Evolutionary conservation across 2,797 vertebrate genomes (phyloP), one percentile per base, ranked within the genome.

Genomic region (Bradypodion ventrale): DNA sequence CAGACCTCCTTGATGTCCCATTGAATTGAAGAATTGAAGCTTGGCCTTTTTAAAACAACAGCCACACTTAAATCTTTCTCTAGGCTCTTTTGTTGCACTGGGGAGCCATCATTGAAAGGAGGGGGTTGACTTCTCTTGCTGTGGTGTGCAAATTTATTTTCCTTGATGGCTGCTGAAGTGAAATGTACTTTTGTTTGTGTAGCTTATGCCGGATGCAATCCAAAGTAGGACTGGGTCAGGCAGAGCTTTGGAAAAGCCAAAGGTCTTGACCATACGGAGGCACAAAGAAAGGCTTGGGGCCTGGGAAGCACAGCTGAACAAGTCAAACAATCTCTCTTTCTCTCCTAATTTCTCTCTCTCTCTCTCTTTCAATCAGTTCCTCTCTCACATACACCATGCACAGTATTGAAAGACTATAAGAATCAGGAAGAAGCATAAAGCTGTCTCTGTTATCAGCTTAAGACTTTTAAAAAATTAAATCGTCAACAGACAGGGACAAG

Each of bases 11-110:
- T 93, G 87, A 92, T 85, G 89, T 92, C 88, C 85, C 83, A 84
- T 49, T 93, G 82, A 90, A 91, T 93, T 93, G 75, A 95, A 93
- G 92, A 88, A 78, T 91, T 93, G 92, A 92, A 92, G 81, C 87
- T 83, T 80, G 79, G 37, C 70, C 63, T 59, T 59, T 56, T 10
- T 42, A 42, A 70, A 70, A 70, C 21, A 42, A 70, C 25, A 42
- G 23, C 80, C 75, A 83, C 56, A 90, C 83, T 87, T 81, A 52
- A 44, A 80, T 80, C 85, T 85, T 89, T 93, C 86, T 92, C 56
- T 78, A 82, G 85, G 86, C 85, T 92, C 87, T 83, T 86, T 75
- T 56, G 83, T 46, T 74, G 90, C 91, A 81, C 82, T 91, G 66
- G 76, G 83, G 42, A 90, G 56, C 23, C 73, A 85, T n/a, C 73